Percentiles rank a stretch among this genome's conserved stretches.
Evolutionary conservation across 2,888 invertebrate genomes (phyloP).

Genomic region (Parnassius mnemosyne): DNA sequence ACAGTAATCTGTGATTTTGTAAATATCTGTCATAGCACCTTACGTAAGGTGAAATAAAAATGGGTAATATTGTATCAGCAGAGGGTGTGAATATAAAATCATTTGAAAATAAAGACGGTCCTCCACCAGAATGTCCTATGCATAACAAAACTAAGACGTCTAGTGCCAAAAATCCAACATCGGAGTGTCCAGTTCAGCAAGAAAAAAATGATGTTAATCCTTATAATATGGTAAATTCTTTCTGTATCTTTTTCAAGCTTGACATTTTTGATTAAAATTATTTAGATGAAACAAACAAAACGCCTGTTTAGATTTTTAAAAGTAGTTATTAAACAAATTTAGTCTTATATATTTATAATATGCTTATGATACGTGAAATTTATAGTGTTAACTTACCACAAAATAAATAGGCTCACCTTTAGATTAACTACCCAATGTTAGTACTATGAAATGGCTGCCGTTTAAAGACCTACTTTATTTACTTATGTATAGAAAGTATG

Average conservation of each 20-base stretch:
- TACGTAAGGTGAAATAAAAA: constrained; percentile 66
- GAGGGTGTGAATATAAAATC: constrained; percentile 46
- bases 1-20: too few species aligned
- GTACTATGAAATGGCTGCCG: too few species aligned
- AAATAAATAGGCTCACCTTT: too few species aligned
- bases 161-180: constrained; percentile 42
- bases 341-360: too few species aligned
- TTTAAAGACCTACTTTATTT: too few species aligned
- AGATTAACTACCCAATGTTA: too few species aligned
- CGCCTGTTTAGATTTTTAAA: background rate
- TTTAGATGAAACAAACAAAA: background rate
- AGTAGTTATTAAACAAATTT: too few species aligned
- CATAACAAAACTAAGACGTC: constrained; percentile 63
- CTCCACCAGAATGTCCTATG: constrained; percentile 93
- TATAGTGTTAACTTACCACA: too few species aligned
- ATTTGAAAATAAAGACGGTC: constrained; percentile 47
- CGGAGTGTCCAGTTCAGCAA: constrained; percentile 88
- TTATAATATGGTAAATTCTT: constrained; percentile 85
- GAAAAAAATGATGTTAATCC: constrained; percentile 87
- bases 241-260: too few species aligned
- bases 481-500: too few species aligned
- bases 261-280: too few species aligned
- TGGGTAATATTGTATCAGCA: constrained; percentile 71
- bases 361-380: too few species aligned
- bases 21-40: constrained; percentile 34